Conservation (phyloP, 2,888 invertebrate species). For the Cryptocephalus primarius region DNA sequence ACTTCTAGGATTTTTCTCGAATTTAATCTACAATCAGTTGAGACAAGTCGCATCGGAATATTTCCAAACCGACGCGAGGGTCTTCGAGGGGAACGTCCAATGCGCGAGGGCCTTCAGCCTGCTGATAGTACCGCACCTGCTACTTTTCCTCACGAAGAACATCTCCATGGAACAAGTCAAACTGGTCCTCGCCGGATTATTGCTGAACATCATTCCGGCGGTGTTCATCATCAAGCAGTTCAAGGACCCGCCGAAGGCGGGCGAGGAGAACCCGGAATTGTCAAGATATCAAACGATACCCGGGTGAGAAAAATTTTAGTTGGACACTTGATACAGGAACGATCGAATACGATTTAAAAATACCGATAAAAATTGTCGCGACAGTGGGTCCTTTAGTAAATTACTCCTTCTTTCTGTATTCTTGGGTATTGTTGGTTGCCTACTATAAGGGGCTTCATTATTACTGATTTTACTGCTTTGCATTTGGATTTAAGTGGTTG, state of each 20-base stretch:
- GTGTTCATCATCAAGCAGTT: constrained; percentile 11
- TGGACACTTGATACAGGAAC: too few species aligned
- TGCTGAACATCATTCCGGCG: constrained; percentile 20
- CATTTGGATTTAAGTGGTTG: too few species aligned
- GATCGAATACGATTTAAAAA: too few species aligned
- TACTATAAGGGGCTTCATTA: too few species aligned
- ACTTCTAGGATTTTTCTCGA: constrained; percentile 16
- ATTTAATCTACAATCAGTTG: constrained; percentile 16
- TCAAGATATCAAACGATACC: constrained; percentile 17
- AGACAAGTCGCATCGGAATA: constrained; percentile 13
- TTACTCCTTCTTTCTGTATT: too few species aligned
- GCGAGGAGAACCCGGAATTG: constrained; percentile 5
- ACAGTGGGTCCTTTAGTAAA: too few species aligned
- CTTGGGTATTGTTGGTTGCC: too few species aligned
- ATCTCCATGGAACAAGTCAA: constrained; percentile 12
- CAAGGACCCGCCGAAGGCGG: background rate
- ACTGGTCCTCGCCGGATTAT: constrained; percentile 15
- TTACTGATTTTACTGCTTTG: too few species aligned
- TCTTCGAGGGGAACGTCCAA: constrained; percentile 15
- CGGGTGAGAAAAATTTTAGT: constrained; percentile 8
- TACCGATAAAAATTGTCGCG: too few species aligned
- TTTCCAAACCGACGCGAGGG: constrained; percentile 13
- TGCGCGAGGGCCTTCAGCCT: constrained; percentile 16
- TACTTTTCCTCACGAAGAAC: constrained; percentile 11
- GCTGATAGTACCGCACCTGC: constrained; percentile 18